Conservation (phyloP, 2,113 vertebrate genomes). For the Irena cyanogastra region DNA sequence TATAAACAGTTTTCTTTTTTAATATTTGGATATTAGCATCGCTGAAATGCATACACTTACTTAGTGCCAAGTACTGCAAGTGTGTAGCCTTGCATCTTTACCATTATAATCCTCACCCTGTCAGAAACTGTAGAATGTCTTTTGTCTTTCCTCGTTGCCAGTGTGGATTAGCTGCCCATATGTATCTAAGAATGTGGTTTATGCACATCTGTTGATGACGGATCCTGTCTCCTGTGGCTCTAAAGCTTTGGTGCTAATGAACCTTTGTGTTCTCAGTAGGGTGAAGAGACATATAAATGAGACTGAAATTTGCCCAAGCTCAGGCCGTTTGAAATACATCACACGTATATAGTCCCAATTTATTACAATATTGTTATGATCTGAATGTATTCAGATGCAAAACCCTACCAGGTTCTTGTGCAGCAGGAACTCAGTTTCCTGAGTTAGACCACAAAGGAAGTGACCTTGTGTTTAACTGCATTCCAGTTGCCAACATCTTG, state of each 20-base stretch:
- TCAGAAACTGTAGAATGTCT: neutral
- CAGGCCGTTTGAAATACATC: neutral
- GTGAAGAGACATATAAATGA: neutral
- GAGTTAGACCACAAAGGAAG: constrained; percentile 9
- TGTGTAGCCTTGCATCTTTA: neutral
- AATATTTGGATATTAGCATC: neutral
- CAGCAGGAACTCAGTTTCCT: neutral
- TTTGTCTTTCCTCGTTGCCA: neutral
- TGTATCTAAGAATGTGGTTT: neutral
- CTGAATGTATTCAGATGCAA: neutral
- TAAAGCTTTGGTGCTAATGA: neutral
- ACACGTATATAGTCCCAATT: neutral
- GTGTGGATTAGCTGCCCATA: accelerated
- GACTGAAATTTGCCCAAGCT: neutral
- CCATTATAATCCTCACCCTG: neutral
- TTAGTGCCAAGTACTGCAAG: neutral
- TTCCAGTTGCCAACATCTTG: neutral
- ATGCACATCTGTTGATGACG: neutral
- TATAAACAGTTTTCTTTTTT: neutral
- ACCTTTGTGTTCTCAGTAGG: neutral
- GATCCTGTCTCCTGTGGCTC: neutral
- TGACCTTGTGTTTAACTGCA: neutral
- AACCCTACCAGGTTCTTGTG: neutral
- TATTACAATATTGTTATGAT: neutral
- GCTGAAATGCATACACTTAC: neutral